Evolutionary conservation across 2,113 vertebrate species (phyloP).

Genomic region (Canis aureus): DNA sequence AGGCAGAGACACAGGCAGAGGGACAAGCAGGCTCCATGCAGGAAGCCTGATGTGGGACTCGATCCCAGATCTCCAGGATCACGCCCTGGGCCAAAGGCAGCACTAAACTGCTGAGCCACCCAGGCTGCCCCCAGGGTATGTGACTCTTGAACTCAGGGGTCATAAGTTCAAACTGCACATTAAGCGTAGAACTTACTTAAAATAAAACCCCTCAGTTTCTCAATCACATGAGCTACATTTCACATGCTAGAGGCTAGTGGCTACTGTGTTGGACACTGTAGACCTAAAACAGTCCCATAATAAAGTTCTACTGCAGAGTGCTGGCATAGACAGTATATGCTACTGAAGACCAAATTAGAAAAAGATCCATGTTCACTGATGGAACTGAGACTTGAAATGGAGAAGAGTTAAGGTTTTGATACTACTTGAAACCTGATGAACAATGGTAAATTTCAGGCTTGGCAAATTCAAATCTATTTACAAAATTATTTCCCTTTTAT

Average conservation of each 20-base stretch:
- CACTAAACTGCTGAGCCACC: no score
- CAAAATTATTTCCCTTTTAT: slow-evolving; percentile 25
- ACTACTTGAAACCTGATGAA: slow-evolving; percentile 22
- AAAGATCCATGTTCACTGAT: slow-evolving; percentile 1
- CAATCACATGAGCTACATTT: neutral
- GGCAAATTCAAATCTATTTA: neutral
- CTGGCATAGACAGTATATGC: neutral
- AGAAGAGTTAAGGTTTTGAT: neutral
- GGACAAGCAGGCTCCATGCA: no score
- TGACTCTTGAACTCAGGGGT: neutral
- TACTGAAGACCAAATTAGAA: neutral
- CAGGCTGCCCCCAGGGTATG: neutral
- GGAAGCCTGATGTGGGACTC: no score
- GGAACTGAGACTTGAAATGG: neutral
- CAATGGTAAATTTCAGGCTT: neutral
- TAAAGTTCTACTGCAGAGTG: neutral
- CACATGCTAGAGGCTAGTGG: neutral
- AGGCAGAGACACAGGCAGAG: no score
- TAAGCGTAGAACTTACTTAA: neutral
- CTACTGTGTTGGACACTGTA: neutral
- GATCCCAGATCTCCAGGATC: no score
- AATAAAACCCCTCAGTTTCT: neutral
- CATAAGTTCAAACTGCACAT: neutral
- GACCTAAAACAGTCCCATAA: neutral
- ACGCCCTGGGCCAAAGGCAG: no score